phyloP scores from a whole-genome alignment of 2,797 vertebrate species.

The Stomatorhinus walkeri region DNA sequence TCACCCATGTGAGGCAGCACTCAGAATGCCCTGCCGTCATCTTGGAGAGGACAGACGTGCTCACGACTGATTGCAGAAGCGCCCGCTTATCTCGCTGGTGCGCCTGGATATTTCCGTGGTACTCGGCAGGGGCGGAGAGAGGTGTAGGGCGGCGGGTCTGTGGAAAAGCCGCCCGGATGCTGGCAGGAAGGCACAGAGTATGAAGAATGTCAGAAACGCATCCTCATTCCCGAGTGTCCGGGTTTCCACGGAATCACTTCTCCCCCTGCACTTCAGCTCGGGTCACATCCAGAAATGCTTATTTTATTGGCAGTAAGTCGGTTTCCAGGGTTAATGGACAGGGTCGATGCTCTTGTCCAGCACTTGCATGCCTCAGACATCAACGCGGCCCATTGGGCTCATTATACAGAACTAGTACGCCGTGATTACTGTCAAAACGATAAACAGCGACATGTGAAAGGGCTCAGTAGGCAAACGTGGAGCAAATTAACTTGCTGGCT shows the following conservation, averaged over 20 bases:
- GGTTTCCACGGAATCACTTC: background rate
- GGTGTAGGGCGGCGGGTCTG: background rate
- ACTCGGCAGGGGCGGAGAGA: background rate
- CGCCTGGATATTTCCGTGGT: background rate
- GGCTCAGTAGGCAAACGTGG: background rate
- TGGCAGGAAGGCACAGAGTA: background rate
- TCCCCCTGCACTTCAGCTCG: background rate
- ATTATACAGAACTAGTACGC: background rate
- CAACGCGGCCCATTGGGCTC: background rate
- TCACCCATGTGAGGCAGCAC: background rate
- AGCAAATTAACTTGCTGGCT: background rate
- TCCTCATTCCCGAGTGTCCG: background rate
- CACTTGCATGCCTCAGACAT: background rate
- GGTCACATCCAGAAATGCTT: background rate
- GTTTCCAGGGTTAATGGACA: background rate
- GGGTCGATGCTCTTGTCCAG: background rate
- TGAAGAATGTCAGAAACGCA: background rate
- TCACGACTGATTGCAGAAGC: slow-evolving; percentile 9
- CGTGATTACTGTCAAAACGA: background rate
- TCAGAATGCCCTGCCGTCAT: background rate
- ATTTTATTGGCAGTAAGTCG: background rate
- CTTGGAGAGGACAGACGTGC: background rate
- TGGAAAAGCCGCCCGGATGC: background rate
- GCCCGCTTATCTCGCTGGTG: background rate
- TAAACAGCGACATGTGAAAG: background rate